phyloP scores from a whole-genome alignment of 92 coral and sea anemone genomes.

The Umimayanthus kanabou region DNA sequence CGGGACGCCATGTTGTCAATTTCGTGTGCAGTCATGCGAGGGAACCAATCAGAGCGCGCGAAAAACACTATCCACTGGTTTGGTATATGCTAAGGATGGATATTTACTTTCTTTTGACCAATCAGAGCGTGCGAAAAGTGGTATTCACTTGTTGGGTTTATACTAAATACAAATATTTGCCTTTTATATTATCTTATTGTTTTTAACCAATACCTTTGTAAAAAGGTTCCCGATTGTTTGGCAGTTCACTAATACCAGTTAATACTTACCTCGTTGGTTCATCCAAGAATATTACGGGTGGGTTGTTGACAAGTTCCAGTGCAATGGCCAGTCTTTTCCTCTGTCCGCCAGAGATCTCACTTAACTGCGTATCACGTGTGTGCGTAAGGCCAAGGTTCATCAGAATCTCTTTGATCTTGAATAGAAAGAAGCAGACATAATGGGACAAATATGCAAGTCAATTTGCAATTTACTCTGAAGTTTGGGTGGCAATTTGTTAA shows the following conservation, averaged over 20 bases:
- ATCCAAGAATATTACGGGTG: constrained; percentile 93
- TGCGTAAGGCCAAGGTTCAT: constrained; percentile 85
- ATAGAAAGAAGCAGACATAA: not conserved
- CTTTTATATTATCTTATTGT: too few species aligned
- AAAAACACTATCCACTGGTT: too few species aligned
- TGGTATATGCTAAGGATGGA: too few species aligned
- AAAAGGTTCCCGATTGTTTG: not conserved
- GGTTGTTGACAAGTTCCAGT: constrained; percentile 94
- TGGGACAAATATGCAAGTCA: not conserved
- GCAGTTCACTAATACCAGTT: not conserved
- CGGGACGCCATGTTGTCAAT: too few species aligned
- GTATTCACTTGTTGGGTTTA: too few species aligned
- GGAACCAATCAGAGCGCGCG: too few species aligned
- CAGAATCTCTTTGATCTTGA: constrained; percentile 89
- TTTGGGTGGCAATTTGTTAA: too few species aligned
- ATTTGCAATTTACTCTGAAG: not conserved
- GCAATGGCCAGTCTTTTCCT: constrained; percentile 97
- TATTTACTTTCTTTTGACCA: too few species aligned
- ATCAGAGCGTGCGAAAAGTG: too few species aligned
- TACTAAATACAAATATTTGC: too few species aligned
- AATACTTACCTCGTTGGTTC: constrained; percentile 90
- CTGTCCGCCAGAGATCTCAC: constrained; percentile 98
- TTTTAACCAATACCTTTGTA: too few species aligned
- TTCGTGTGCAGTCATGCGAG: too few species aligned
- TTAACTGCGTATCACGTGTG: constrained; percentile 78